Evolutionary conservation across 2,888 invertebrate species (phyloP), one percentile per base, ranked within the genome.

Genomic region (Blera fallax): DNA sequence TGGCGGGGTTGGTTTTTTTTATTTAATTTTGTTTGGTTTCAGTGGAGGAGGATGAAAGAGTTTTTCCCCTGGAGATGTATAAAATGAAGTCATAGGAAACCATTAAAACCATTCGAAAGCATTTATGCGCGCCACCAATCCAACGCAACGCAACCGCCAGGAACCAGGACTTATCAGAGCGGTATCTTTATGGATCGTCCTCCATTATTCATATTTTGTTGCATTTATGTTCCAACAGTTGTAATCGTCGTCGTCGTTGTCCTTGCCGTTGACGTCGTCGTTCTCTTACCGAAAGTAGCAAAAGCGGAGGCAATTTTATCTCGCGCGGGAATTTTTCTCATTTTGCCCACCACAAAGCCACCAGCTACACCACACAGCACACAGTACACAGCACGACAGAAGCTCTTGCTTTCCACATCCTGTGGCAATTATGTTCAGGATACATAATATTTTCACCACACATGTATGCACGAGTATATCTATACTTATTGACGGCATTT

Each of bases 51-150:
- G 18, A 45, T 45, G 18, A 29, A 45, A 18, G 48, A 29, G 27
- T 29, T 32, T 56, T 56, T 32, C 16, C 73, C 40, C 67, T 37
- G 21, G 78, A 78, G 83, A 56, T 45, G 24, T 5, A 52, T 16
- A 52, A 77, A 67, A 79, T 74, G 54, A 69, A 79, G 74, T 64
- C 72, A 84, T 73, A 74, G 78, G 83, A 79, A 79, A 64, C 79
- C 73, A 79, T 84, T 74, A 69, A 74, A 69, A 48, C 40, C 83
- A 74, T 70, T 79, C 62, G 69, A 69, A 64, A 54, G 62, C 67
- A 69, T 82, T 72, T 65, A 40, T 69, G 27, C n/a, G 18, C 32
- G 8, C 27, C 27, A 40, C 16, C 21, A 45, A 40, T 10, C 8
- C 40, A 43, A 37, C n/a, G 2, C 37, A 40, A 29, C 10, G 1